Percentiles rank a stretch among this genome's conserved stretches.
Conservation (phyloP, 2,888 invertebrate species). For the Hylaea fasciaria region DNA sequence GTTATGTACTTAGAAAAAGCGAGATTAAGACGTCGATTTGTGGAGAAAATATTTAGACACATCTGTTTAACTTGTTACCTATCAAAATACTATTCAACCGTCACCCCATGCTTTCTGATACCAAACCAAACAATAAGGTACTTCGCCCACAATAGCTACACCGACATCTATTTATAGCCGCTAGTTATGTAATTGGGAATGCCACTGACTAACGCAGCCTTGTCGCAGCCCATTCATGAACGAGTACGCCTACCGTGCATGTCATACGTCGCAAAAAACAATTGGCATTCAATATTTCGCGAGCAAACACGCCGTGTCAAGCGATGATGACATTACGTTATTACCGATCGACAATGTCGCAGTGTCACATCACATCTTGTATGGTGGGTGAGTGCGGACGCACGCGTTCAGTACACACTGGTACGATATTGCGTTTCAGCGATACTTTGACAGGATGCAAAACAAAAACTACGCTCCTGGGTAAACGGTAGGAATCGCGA, state of each 20-base stretch:
- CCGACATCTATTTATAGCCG: constrained; percentile 46
- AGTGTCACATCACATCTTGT: too few relatives aligned
- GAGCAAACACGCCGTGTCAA: constrained; percentile 11
- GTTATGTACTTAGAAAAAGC: too few relatives aligned
- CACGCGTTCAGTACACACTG: too few relatives aligned
- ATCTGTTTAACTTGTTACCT: neutral
- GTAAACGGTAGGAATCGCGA: too few relatives aligned
- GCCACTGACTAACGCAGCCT: constrained; percentile 63
- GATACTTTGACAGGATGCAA: too few relatives aligned
- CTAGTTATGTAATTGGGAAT: constrained; percentile 72
- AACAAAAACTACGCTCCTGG: too few relatives aligned
- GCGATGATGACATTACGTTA: neutral
- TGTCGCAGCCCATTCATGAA: constrained; percentile 57
- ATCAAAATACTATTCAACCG: neutral
- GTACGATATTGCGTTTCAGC: too few relatives aligned
- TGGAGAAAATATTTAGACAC: neutral
- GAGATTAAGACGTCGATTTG: too few relatives aligned
- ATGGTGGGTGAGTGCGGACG: too few relatives aligned
- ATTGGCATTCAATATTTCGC: constrained; percentile 8
- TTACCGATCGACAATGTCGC: too few relatives aligned
- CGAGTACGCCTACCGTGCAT: constrained; percentile 33
- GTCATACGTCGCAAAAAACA: constrained; percentile 26
- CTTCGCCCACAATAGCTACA: constrained; percentile 35
- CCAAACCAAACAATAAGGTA: constrained; percentile 1
- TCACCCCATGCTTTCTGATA: neutral